Evolutionary conservation across 2,113 vertebrate genomes (phyloP), one percentile per base, ranked within the genome.

Genomic region (Hippocampus mohnikei): DNA sequence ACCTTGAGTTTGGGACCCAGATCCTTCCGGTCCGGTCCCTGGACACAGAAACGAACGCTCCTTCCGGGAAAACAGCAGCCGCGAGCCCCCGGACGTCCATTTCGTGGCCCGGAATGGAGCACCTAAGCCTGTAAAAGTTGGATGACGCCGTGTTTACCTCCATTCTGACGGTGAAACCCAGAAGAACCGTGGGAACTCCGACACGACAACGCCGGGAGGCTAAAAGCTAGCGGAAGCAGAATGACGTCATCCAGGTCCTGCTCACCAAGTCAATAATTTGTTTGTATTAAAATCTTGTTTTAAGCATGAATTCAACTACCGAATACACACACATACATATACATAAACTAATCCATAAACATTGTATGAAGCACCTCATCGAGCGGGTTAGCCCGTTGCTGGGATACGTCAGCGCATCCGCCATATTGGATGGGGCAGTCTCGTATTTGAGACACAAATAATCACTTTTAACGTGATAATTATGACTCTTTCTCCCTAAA

Each of bases 1-100:
- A 94, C 93, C 93, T 96, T 90, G 94, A 91, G 89, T 95, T 92
- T 1, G 96, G 96, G 6, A 91, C 92, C 97, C 97, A 98, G 65
- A 98, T 91, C 69, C 94, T 94, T 71, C 94, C 95, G 29, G 95
- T 97, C 74, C 95, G 93, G 85, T 99, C 96, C 80, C 96, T 93
- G 29, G 97, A 99, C 62, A 95, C 97, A 0, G 97, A 98, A 59
- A 98, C 94, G 81, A 99, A 97, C 1, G 93, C 89, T 25, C 95
- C 96, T 0, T 90, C 86, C 0, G 96, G 95, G 11, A 93, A 95
- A n/a, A 85, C 42, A 1, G 92, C 83, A 1, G 90, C 67, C 1
- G 88, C 81, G 52, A 99, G 85, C 11, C 97, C 97, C 29, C 96
- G 88, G 1, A 99, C 95, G 71, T 99, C 97, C 93, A 97, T 93